Base-by-base conservation (phyloP, 1,140 invertebrate species). In the Pachypeltis micranthus region DNA sequence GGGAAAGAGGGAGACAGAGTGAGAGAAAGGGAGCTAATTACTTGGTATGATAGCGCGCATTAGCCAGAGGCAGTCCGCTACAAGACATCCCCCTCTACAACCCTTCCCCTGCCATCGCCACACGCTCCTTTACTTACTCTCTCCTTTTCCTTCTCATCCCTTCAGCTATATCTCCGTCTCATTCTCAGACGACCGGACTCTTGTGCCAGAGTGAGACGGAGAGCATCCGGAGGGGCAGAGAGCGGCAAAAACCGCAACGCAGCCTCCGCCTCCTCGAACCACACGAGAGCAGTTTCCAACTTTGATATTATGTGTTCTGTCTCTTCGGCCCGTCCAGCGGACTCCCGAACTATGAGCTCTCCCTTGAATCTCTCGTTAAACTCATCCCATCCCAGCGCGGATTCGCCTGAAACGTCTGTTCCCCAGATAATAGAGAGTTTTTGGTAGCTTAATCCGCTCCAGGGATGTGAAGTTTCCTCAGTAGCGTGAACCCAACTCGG, bases 261-360 rank as follows among this genome's bases (percentile, higher is more conserved):
- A 10, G n/a, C 27, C 55, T 21, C 55, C 55, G 3, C 27, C 55
- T 4, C 51, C 14, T 23, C 51, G 7, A 21, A 23, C 51, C 51
- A 54, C 10, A 21, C 51, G 23, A n/a, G n/a, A n/a, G n/a, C n/a
- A n/a, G n/a, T 21, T 54, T n/a, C 55, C 55, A 57, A 57, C 55
- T 57, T 57, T 57, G 55, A 57, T 57, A 57, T 57, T 57, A 57
- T 57, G 55, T 57, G 55, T 28, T 57, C 55, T 57, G 55, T 57
- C 55, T 57, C 55, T 57, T n/a, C n/a, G 24, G 3, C 27, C 55
- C 26, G 10, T 57, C 55, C 21, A 57, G 27, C 27, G n/a, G n/a
- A n/a, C n/a, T n/a, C n/a, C n/a, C n/a, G n/a, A n/a, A n/a, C n/a
- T n/a, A n/a, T n/a, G n/a, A n/a, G n/a, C n/a, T n/a, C n/a, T n/a